Evolutionary conservation across 2,888 invertebrate genomes (phyloP).

Genomic region (Chymomyza fuscimana): DNA sequence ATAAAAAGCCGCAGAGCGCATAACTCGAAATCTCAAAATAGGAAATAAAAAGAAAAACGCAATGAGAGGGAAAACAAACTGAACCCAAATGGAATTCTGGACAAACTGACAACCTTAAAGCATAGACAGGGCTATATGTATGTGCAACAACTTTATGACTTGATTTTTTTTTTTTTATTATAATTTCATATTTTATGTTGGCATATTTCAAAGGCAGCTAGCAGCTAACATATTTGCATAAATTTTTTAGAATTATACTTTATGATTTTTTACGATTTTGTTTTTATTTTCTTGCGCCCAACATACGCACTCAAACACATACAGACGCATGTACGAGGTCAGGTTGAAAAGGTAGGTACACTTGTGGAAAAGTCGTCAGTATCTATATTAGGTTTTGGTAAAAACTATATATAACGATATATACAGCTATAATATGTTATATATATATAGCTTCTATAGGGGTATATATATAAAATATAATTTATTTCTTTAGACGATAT

Average conservation of each 20-base stretch:
- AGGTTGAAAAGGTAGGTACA: no score
- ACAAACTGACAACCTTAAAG: background rate
- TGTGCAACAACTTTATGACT: constrained; percentile 64
- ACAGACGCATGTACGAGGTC: background rate
- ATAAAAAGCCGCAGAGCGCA: background rate
- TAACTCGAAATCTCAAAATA: background rate
- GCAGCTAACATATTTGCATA: constrained; percentile 50
- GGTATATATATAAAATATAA: no score
- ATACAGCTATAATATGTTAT: no score
- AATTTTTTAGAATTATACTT: constrained; percentile 64
- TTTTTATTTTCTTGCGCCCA: constrained; percentile 49
- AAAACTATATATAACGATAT: no score
- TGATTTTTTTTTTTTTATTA: constrained; percentile 57
- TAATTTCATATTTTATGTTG: constrained; percentile 67
- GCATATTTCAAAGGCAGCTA: constrained; percentile 40
- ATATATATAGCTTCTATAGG: no score
- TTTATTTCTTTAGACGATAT: no score
- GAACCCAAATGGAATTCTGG: background rate
- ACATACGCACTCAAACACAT: constrained; percentile 6
- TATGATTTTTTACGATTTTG: constrained; percentile 63
- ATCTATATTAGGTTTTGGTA: no score
- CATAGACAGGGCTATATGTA: constrained; percentile 27
- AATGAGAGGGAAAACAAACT: background rate
- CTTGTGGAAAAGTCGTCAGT: no score
- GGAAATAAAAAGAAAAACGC: background rate